A percentile compares a stretch with the other conserved stretches of the same genome.
Evolutionary conservation across 2,113 vertebrate species (phyloP).

Genomic region (Dryoscopus gambensis): DNA sequence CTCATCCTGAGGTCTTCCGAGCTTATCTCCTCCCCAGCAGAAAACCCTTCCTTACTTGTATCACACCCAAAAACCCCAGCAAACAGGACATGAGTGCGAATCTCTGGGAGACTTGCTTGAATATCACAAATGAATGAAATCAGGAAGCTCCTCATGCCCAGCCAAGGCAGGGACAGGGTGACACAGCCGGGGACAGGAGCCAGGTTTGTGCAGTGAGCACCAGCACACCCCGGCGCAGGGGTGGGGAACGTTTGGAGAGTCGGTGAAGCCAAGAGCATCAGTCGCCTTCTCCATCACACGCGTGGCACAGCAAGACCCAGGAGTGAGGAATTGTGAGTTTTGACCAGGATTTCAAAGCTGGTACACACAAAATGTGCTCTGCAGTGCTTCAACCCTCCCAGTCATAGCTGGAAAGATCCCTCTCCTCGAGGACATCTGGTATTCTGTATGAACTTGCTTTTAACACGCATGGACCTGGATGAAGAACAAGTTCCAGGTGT

Average conservation of each 20-base stretch:
- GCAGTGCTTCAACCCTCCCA: not conserved
- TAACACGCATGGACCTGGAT: rapidly evolving
- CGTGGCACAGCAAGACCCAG: not conserved
- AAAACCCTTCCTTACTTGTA: not conserved
- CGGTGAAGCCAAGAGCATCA: rapidly evolving
- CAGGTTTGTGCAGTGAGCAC: not conserved
- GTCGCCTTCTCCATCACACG: not conserved
- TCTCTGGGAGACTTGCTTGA: not conserved
- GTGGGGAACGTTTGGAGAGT: not conserved
- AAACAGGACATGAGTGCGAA: rapidly evolving
- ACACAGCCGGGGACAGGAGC: not conserved
- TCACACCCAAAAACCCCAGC: not conserved
- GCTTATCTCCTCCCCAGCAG: not conserved
- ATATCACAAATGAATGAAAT: not conserved
- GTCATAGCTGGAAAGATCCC: not conserved
- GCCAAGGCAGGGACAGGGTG: not conserved
- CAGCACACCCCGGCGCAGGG: not conserved
- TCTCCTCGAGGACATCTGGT: not conserved
- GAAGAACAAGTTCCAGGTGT: not conserved
- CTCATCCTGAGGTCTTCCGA: not conserved
- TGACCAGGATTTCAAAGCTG: not conserved
- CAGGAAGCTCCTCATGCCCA: not conserved
- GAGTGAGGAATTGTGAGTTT: not conserved
- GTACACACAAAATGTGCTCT: not conserved
- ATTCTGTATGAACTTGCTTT: not conserved